Conservation (phyloP, 2,888 invertebrate species). For the Osedax frankpressi region DNA sequence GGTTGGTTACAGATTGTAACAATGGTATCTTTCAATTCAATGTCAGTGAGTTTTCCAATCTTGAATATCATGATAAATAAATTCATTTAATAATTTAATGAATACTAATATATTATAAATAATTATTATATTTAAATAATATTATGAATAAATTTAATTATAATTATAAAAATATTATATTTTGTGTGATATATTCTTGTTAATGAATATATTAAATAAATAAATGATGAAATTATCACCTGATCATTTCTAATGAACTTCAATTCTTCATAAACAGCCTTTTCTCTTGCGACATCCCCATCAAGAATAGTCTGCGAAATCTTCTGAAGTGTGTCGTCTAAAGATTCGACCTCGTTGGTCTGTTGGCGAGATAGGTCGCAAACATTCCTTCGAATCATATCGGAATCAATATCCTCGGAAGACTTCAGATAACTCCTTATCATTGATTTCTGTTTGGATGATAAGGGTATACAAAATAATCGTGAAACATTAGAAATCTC, state of each 20-base stretch:
- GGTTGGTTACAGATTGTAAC: too few species aligned
- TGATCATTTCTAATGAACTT: constrained; percentile 36
- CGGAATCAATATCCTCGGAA: neutral
- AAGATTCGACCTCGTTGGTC: neutral
- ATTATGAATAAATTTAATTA: too few species aligned
- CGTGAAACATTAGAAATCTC: neutral
- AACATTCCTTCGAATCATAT: neutral
- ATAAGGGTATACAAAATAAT: neutral
- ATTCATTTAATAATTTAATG: too few species aligned
- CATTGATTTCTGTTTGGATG: neutral
- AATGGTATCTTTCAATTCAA: too few species aligned
- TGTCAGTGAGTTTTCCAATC: too few species aligned
- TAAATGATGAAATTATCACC: too few species aligned
- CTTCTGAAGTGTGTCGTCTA: neutral
- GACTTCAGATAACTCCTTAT: neutral
- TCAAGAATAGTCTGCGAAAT: constrained; percentile 24
- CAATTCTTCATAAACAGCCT: constrained; percentile 36
- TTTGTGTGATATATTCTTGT: too few species aligned
- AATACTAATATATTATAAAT: too few species aligned
- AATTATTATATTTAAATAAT: too few species aligned
- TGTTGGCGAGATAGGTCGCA: neutral
- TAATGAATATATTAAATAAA: too few species aligned
- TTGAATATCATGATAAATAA: too few species aligned
- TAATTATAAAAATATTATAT: too few species aligned
- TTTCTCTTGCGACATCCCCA: constrained; percentile 36